Conservation (phyloP, 2,113 vertebrate species). For the Thalassarche chlororhynchos region DNA sequence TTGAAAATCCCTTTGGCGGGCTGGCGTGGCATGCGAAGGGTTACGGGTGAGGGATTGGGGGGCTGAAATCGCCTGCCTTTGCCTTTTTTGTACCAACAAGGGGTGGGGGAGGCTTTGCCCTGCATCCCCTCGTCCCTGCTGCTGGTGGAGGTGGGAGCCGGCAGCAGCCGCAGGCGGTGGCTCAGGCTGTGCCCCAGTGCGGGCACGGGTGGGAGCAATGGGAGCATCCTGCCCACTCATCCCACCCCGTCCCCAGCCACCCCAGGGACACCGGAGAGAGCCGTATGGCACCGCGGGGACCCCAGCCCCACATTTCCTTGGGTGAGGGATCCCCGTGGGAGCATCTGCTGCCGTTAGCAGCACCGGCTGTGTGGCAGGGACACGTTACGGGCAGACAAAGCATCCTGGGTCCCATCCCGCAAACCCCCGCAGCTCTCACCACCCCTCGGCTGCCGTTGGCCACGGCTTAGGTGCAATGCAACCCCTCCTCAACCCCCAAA, state of each 20-base stretch:
- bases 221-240: background rate
- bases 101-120: rapidly evolving
- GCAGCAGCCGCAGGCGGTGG: rapidly evolving
- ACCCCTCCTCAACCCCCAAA: background rate
- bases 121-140: rapidly evolving
- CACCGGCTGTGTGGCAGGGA: background rate
- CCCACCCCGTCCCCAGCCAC: background rate
- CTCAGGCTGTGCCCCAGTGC: rapidly evolving
- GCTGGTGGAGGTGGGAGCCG: background rate
- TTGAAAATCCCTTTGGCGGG: background rate
- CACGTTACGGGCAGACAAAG: background rate
- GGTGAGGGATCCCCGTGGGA: rapidly evolving
- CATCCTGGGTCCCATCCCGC: rapidly evolving
- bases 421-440: background rate
- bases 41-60: rapidly evolving
- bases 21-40: rapidly evolving
- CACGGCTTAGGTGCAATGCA: rapidly evolving
- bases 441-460: background rate
- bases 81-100: background rate
- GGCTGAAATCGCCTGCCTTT: background rate
- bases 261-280: rapidly evolving
- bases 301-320: background rate
- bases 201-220: background rate
- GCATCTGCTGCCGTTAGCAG: rapidly evolving
- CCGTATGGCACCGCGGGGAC: rapidly evolving